phyloP scores from a whole-genome alignment of 2,797 vertebrate species.

The Lerista edwardsae region DNA sequence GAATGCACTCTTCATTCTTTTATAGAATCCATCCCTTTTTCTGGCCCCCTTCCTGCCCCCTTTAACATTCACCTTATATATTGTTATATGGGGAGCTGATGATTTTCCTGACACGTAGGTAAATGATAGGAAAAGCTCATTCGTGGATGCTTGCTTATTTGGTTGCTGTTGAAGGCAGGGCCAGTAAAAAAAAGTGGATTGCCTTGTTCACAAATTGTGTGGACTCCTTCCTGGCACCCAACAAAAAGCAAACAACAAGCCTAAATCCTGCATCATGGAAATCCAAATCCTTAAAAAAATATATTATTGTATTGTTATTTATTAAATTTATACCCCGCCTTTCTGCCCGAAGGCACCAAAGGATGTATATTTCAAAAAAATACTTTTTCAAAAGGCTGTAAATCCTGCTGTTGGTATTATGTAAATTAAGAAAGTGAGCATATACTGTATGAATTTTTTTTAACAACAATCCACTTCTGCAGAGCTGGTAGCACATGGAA shows the following conservation, averaged over 20 bases:
- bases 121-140: not conserved
- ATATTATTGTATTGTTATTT: no score
- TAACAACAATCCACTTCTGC: not conserved
- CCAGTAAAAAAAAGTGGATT: not conserved
- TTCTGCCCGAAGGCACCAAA: no score
- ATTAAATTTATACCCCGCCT: no score
- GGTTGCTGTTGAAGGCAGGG: not conserved
- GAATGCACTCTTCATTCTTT: not conserved
- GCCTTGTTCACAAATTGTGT: not conserved
- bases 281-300: not conserved
- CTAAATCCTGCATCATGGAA: not conserved
- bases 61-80: not conserved
- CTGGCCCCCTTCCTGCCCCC: not conserved
- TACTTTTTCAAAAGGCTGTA: not conserved
- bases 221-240: no score
- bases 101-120: fast-evolving
- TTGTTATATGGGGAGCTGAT: not conserved
- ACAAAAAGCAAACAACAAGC: not conserved
- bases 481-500: not conserved
- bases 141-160: no score
- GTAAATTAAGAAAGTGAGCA: not conserved
- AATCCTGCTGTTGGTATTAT: no score
- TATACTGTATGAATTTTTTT: not conserved
- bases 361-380: no score
- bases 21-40: not conserved